Base-by-base conservation (phyloP, 2,888 invertebrate species). In the Caenorhabditis drosophilae region DNA sequence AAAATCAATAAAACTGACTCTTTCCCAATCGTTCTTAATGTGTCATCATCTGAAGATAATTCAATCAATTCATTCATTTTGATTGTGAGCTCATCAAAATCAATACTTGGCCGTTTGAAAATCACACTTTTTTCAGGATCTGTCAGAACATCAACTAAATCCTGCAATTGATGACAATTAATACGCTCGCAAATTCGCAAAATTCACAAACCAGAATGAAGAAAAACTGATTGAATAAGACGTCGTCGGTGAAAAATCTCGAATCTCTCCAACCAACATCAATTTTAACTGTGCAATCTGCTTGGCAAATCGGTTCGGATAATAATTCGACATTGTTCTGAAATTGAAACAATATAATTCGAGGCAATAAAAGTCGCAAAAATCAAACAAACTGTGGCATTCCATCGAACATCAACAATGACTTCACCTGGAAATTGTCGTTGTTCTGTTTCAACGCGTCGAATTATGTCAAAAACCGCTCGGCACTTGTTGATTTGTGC, bases 181-280 rank as follows among this genome's bases (percentile, higher is more conserved):
- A 4, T 9, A 27, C 4, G 48, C 44, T n/a, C 48, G 47, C 25
- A 58, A 20, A 20, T 50, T 53, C 2, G 55, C 50, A n/a, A 64
- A 47, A 31, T 54, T 42, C 16, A 53, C 58, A 7, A 59, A 23
- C 50, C 18, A 64, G 25, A 4, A 59, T 48, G 23, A 59, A 59
- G 31, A 55, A 50, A 18, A 64, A 44, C 25, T 64, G 55, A 16
- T 48, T 31, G 41, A 55, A 58, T 12, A 59, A 41, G n/a, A 46
- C 22, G 2, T 54, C 51, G 20, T 59, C 50, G 25, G 25, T 31
- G 35, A 55, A 58, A 18, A 64, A 64, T 15, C 64, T 53, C 1
- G 54, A 34, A 35, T 64, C 64, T 25, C 18, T n/a, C 64, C 64
- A 64, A 3, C 64, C 64, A 25, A 59, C 16, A 20, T 64, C 64